Base-by-base conservation (phyloP, 2,888 invertebrate genomes). In the Pollenia griseotomentosa region DNA sequence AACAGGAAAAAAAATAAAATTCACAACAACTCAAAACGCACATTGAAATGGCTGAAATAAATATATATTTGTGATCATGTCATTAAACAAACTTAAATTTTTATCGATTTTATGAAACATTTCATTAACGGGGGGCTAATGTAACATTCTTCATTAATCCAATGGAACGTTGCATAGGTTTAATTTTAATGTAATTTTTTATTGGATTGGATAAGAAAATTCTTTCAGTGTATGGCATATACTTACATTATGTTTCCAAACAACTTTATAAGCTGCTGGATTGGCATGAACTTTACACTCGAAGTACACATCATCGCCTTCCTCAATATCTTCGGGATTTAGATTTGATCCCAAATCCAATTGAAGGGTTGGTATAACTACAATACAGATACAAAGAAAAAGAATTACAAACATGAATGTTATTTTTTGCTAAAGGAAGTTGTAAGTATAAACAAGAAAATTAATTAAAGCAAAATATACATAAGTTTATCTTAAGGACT, bases 191-290 rank as follows among this genome's bases (percentile, higher is more conserved):
- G n/a, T n/a, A n/a, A n/a, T n/a, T n/a, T n/a, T n/a, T n/a, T n/a
- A n/a, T n/a, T n/a, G n/a, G n/a, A n/a, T n/a, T n/a, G n/a, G n/a
- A n/a, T n/a, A n/a, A n/a, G n/a, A n/a, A n/a, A n/a, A n/a, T n/a
- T n/a, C n/a, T n/a, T n/a, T n/a, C n/a, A n/a, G n/a, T n/a, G n/a
- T n/a, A 66, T n/a, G 23, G 23, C 12, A 23, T 19, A 2, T 90
- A 96, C 96, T 96, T 94, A 97, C 97, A 93, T 96, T 96, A 93
- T 96, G 96, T 90, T 95, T 96, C 97, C 97, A 97, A 85, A 96
- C 94, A 90, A 97, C 96, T 94, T 96, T 96, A 93, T 97, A 96
- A 90, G 96, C 96, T 92, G 94, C 94, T 14, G 97, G 97, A 94
- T 97, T 97, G 89, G 97, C 96, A 92, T 95, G 95, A 90, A 97